These are phyloP conservation scores for Cyanoramphus novaezelandiae DNA, from an alignment of 2,113 vertebrate genomes.

Conservation along the genomic window DNA sequence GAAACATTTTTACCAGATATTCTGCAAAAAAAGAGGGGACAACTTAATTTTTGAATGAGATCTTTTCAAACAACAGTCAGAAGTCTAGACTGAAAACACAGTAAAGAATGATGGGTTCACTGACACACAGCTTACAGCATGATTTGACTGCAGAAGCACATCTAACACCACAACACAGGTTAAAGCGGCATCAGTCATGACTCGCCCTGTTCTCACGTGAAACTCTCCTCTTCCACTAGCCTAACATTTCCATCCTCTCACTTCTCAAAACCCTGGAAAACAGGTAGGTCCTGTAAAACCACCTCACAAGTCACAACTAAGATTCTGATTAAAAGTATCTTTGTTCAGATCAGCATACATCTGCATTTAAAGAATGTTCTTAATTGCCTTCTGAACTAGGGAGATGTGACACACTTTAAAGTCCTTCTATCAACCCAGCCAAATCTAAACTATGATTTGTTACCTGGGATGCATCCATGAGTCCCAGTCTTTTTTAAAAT, in stretches of 20 bases:
- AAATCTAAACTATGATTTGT: neutral
- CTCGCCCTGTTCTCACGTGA: neutral
- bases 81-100: neutral
- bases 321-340: slow-evolving; percentile 26
- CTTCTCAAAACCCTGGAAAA: slow-evolving; percentile 46
- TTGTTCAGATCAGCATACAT: slow-evolving; percentile 35
- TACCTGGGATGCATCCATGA: neutral
- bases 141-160: neutral
- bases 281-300: slow-evolving; percentile 46
- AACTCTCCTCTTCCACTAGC: slow-evolving; percentile 9
- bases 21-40: slow-evolving; percentile 27
- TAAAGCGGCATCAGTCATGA: slow-evolving; percentile 25
- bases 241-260: slow-evolving; percentile 14
- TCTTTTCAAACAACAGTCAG: neutral
- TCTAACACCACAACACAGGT: neutral
- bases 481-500: neutral
- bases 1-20: slow-evolving; percentile 68
- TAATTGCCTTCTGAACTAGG: slow-evolving; percentile 7
- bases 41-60: neutral
- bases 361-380: slow-evolving; percentile 12
- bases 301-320: slow-evolving; percentile 15
- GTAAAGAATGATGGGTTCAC: neutral
- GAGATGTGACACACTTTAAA: neutral
- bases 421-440: neutral
- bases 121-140: neutral